A percentile compares a stretch with the other conserved stretches of the same genome.
Conservation (phyloP, 2,113 vertebrate genomes). For the Nyctereutes procyonoides region DNA sequence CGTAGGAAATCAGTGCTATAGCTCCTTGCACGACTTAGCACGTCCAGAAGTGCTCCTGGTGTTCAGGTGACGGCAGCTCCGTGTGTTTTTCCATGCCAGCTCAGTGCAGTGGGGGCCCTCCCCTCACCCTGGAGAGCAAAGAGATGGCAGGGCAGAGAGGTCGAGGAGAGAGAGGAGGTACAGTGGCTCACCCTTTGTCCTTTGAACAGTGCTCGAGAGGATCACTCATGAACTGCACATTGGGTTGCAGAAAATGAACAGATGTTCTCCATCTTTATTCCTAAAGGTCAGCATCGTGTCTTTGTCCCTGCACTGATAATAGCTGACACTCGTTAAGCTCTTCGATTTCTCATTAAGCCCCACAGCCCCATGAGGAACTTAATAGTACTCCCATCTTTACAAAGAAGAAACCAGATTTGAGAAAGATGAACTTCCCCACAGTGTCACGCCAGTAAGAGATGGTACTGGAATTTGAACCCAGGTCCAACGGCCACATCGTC, state of each 20-base stretch:
- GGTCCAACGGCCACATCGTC: not conserved
- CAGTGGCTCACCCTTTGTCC: not conserved
- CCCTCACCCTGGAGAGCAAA: not conserved
- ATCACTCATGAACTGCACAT: not conserved
- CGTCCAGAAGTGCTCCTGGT: not conserved
- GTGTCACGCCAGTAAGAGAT: not conserved
- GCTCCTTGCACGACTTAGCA: not conserved
- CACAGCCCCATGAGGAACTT: not conserved
- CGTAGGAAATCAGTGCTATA: rapidly evolving
- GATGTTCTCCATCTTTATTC: not conserved
- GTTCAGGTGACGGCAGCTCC: not conserved
- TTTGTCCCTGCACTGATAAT: not conserved
- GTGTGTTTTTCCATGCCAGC: not conserved
- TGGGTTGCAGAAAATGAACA: slow-evolving; percentile 4
- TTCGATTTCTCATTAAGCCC: not conserved
- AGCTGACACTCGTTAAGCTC: not conserved
- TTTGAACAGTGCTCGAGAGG: not conserved
- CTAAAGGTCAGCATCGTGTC: not conserved
- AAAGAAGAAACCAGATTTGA: not conserved
- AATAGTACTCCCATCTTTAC: not conserved
- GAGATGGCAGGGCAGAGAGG: not conserved
- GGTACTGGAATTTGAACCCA: not conserved
- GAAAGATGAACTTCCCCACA: not conserved
- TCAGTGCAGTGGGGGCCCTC: not conserved
- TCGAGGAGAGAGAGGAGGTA: not conserved